Evolutionary conservation across 2,888 invertebrate genomes (phyloP), one percentile per base, ranked within the genome.

Genomic region (Augochlorella aurata): DNA sequence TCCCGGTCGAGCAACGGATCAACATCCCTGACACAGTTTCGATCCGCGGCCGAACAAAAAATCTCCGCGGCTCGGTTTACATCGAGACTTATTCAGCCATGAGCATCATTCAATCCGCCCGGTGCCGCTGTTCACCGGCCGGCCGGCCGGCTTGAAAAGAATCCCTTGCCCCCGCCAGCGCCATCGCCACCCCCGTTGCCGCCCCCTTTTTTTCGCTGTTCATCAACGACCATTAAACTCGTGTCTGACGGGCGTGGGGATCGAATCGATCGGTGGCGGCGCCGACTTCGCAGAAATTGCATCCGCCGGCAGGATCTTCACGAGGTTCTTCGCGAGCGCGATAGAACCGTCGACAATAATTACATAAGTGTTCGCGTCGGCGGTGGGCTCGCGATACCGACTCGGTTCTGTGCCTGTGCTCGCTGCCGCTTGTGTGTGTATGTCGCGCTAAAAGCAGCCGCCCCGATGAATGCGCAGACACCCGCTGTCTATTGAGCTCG

Each of bases 381-480:
- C n/a, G 65, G 50, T 21, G 29, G 29, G 63, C 58, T 68, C 68
- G 75, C 71, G 77, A 54, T 71, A 49, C 66, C 70, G 24, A 8
- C 38, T 38, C 38, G 38, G 38, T 5, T 49, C 24, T 45, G 10
- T 9, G 12, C 21, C 12, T 24, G 2, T n/a, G n/a, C n/a, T n/a
- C n/a, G 16, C 58, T 58, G 14, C 29, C 8, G 14, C 14, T 1
- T 69, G 52, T 47, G 58, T 24, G 71, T 29, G 58, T 24, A n/a
- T 68, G 75, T 73, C 74, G 65, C 78, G 58, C 73, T 83, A 83
- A 83, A 83, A 83, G 78, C 82, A 79, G 45, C 66, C 75, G 77
- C 72, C 75, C 58, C 82, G 82, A 83, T 75, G 82, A 79, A 82
- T 82, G 78, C 81, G 65, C 72, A 72, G 72, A 69, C 73, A 78